Evolutionary conservation across 2,797 vertebrate species (phyloP), one percentile per base, ranked within the genome.

Genomic region (Hippopotamyrus pictus): DNA sequence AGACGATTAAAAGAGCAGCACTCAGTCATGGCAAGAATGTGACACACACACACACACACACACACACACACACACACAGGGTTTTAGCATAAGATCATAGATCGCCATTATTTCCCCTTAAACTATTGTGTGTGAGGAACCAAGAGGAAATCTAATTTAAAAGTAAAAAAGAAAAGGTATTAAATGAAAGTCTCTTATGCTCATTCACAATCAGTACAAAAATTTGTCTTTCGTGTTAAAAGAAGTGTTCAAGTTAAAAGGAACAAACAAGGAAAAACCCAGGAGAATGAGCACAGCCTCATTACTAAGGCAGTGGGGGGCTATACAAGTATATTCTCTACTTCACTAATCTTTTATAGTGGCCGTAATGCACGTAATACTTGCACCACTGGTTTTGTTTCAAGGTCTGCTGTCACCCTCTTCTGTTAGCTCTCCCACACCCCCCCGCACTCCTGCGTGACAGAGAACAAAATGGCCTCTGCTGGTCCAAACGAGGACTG

Each of bases 1-100:
- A 93, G 91, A 92, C 89, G 91, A 94, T 93, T 91, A 93, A 93
- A 92, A 46, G 17, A 44, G 37, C 41, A 41, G 41, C 41, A 41
- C 41, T 41, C 33, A 44, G 33, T 19, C 33, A 19, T 4, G 17
- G 25, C 37, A 12, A 82, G 12, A 19, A 44, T 37, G 25, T 17
- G 41, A 41, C 29, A 3, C 29, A 3, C 22, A 1, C 7, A 2
- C 4, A 2, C 9, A 50, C 3, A 1, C 51, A 0, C 14, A 53
- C 51, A 17, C 4, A 53, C 53, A 5, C 17, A 19, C 5, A n/a
- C 54, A 22, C 57, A 59, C n/a, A 59, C 57, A 59, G 6, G 22
- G 46, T 22, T 50, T 12, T n/a, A 84, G 46, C 7, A 9, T 3
- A 25, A 50, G 37, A 84, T 50, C 44, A 50, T 46, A 50, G n/a